Conservation (phyloP, 2,113 vertebrate species). For the Proteles cristata region DNA sequence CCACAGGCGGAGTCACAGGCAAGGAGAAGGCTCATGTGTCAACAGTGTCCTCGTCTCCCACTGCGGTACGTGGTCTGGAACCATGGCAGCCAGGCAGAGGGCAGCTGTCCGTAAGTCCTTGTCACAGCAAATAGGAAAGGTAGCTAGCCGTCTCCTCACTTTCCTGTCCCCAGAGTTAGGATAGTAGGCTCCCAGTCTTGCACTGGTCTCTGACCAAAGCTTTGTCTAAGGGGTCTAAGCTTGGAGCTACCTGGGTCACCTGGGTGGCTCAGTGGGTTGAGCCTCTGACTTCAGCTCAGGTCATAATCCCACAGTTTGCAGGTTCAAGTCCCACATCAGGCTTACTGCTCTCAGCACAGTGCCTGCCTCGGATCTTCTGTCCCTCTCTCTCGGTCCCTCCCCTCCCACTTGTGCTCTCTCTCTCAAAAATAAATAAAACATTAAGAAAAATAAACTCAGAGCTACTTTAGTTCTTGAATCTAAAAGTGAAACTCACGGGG, state of each 20-base stretch:
- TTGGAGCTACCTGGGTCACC: not conserved
- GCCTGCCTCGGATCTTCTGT: no score
- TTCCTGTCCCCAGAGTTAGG: not conserved
- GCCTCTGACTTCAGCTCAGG: no score
- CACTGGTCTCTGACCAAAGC: not conserved
- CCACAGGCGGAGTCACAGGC: not conserved
- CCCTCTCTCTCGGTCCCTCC: no score
- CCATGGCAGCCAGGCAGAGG: not conserved
- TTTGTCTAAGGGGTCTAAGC: not conserved
- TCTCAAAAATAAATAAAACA: no score
- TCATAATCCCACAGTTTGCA: no score
- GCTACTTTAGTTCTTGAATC: not conserved
- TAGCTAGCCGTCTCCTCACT: no score
- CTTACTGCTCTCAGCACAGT: no score
- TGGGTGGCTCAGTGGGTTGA: no score
- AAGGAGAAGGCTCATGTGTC: not conserved
- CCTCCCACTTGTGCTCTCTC: no score
- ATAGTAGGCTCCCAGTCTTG: not conserved
- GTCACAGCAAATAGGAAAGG: not conserved
- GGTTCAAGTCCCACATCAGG: no score
- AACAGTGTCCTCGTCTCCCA: no score
- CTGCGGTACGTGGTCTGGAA: rapidly evolving
- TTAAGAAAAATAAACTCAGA: not conserved
- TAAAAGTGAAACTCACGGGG: not conserved
- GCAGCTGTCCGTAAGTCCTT: rapidly evolving